A percentile compares a stretch with the other conserved stretches of the same genome.
Evolutionary conservation across 2,113 vertebrate genomes (phyloP).

Genomic region (Glaucidium brasilianum): DNA sequence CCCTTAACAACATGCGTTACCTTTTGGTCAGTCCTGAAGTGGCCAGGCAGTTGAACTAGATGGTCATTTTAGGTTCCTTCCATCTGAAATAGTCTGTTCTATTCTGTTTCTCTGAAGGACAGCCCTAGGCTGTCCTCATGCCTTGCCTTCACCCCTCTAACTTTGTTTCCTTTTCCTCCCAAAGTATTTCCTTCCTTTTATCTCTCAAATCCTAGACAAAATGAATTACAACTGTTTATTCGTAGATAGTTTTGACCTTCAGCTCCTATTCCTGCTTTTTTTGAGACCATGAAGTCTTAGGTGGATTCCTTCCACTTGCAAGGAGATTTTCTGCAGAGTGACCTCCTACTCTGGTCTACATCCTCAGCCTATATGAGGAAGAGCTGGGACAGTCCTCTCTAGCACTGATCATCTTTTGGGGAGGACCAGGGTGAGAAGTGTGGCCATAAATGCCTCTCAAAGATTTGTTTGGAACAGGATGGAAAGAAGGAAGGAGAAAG

Average conservation of each 20-base stretch:
- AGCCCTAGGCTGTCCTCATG: neutral
- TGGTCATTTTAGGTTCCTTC: too few relatives aligned
- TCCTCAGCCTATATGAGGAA: neutral
- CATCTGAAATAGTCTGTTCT: neutral
- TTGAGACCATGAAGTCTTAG: neutral
- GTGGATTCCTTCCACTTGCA: neutral
- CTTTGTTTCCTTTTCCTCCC: neutral
- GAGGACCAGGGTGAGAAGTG: neutral
- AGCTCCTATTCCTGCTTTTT: neutral
- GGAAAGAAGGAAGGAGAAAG: neutral
- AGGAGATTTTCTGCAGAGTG: neutral
- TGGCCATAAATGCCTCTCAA: neutral
- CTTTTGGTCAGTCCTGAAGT: too few relatives aligned
- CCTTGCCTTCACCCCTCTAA: neutral
- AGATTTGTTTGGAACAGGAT: neutral
- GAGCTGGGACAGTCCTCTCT: neutral
- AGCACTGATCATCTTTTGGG: neutral
- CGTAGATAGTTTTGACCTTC: neutral
- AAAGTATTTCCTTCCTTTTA: neutral
- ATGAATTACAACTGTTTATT: neutral
- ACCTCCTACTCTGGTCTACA: neutral
- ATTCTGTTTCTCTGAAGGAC: neutral
- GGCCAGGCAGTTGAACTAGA: too few relatives aligned
- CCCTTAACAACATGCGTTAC: too few relatives aligned
- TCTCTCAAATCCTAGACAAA: neutral